Evolutionary conservation across 2,113 vertebrate species (phyloP).

Genomic region (Pelusios castaneus): DNA sequence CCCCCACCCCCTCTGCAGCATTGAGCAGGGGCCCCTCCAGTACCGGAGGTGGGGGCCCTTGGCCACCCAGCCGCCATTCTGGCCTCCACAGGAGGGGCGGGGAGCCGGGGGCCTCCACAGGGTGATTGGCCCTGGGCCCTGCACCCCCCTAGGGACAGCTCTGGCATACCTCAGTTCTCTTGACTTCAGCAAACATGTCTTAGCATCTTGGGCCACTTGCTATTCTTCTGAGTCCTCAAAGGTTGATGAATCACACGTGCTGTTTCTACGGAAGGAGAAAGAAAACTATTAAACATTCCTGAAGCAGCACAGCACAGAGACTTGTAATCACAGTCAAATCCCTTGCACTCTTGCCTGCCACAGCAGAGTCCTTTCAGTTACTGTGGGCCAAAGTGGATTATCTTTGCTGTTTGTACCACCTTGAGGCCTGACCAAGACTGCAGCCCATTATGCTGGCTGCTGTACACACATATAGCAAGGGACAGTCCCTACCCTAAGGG

Average conservation of each 20-base stretch:
- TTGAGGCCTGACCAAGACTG: background rate
- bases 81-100: too few relatives aligned
- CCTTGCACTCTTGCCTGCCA: background rate
- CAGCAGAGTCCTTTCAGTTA: background rate
- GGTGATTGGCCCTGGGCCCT: too few relatives aligned
- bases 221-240: constrained; percentile 84
- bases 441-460: background rate
- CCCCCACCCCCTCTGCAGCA: too few relatives aligned
- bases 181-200: constrained; percentile 90
- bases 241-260: constrained; percentile 75
- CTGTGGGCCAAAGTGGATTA: background rate
- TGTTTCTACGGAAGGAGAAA: constrained; percentile 73
- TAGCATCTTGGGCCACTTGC: constrained; percentile 86
- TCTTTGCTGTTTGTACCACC: background rate
- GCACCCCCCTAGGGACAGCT: too few relatives aligned
- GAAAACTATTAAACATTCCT: background rate
- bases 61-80: too few relatives aligned
- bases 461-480: background rate
- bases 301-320: background rate
- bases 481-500: background rate
- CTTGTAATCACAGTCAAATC: accelerated
- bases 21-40: too few relatives aligned
- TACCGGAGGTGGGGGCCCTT: too few relatives aligned
- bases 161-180: constrained; percentile 95
- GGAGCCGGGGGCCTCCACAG: too few relatives aligned